Evolutionary conservation across 1,140 invertebrate species (phyloP), one percentile per base, ranked within the genome.

Genomic region (Octopus sinensis): DNA sequence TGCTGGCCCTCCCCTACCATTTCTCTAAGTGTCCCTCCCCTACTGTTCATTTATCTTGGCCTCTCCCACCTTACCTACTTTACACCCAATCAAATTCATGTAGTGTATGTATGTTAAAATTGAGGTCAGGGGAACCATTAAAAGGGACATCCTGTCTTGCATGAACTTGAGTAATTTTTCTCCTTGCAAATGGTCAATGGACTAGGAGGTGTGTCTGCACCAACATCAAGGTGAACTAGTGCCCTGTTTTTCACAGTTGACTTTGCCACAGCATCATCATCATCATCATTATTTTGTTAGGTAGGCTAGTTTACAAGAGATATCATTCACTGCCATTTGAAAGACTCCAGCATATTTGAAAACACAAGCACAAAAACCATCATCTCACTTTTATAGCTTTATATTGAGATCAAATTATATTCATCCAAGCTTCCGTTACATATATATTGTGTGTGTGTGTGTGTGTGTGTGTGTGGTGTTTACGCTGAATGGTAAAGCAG

Each of bases 91-190:
- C 68, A 73, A 73, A 62, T n/a, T n/a, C 68, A 23, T n/a, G 68
- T 13, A 23, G 68, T 73, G 68, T n/a, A 23, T 17, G 68, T 17
- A 23, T 17, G 68, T 17, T 73, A 73, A 73, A 73, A 73, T 73
- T 17, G 68, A 73, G 68, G 68, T 73, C 68, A 73, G 30, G 30
- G 68, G 6, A 73, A 73, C 68, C 68, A 73, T 73, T 73, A 73
- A n/a, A 73, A 73, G 68, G 68, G 68, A 73, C 68, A 73, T 73
- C 68, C 68, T 73, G 68, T 73, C 68, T 73, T 17, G 13, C 68
- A 43, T 73, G 68, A 73, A 73, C 68, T 73, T 73, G 68, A 73
- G 68, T n/a, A 62, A 5, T 73, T 73, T 23, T 73, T 73, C 17
- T 73, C 30, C 68, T 17, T 73, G 68, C 68, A n/a, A 73, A 4